Conservation (phyloP, 1,140 invertebrate genomes). For the Vanessa tameamea region DNA sequence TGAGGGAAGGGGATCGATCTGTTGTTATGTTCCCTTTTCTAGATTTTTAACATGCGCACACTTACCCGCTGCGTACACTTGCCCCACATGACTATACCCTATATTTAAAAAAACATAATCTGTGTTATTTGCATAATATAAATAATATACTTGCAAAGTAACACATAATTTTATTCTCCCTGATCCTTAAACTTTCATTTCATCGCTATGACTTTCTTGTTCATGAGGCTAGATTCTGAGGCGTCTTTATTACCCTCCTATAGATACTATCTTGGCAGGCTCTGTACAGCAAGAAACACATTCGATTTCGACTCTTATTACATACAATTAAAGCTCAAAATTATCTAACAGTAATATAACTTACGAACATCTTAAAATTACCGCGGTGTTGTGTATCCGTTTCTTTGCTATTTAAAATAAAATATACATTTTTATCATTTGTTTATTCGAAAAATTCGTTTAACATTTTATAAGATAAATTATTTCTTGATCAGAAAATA, state of each 20-base stretch:
- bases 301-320: neutral
- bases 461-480: neutral
- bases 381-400: conserved; percentile 17
- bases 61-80: too few species aligned
- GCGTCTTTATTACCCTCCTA: conserved; percentile 61
- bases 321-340: neutral
- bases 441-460: neutral
- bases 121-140: too few species aligned
- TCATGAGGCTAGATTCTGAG: conserved; percentile 51
- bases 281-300: conserved; percentile 34
- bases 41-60: too few species aligned
- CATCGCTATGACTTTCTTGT: conserved; percentile 41
- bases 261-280: conserved; percentile 52
- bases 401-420: conserved; percentile 29
- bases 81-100: too few species aligned
- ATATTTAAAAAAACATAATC: too few species aligned
- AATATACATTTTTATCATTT: conserved; percentile 27
- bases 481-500: too few species aligned
- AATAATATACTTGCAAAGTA: neutral
- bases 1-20: too few species aligned
- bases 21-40: too few species aligned
- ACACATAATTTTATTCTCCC: neutral
- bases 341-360: neutral
- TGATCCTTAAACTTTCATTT: conserved; percentile 8
- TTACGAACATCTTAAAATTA: conserved; percentile 13